phyloP scores from a whole-genome alignment of 2,888 invertebrate species.

The Meloe dianella region DNA sequence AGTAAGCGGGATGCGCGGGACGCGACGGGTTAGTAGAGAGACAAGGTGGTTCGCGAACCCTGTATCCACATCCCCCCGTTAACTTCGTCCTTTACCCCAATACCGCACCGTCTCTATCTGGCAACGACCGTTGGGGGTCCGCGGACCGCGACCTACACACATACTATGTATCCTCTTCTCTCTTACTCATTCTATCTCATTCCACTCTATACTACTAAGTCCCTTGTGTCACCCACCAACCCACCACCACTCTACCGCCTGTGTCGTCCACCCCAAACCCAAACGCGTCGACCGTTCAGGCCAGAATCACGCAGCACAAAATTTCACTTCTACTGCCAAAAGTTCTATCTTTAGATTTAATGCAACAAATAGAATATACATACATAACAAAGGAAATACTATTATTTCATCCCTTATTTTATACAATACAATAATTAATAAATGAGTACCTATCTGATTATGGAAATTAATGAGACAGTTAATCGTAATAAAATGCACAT shows the following conservation, averaged over 20 bases:
- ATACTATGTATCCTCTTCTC: conserved; percentile 3
- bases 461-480: too few relatives aligned
- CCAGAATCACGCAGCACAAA: conserved; percentile 41
- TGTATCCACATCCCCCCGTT: conserved; percentile 35
- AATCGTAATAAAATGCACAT: too few relatives aligned
- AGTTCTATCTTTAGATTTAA: background rate
- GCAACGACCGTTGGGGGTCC: conserved; percentile 39
- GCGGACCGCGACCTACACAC: conserved; percentile 51
- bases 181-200: background rate
- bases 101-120: conserved; percentile 22
- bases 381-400: background rate
- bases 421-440: too few relatives aligned
- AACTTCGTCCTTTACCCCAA: conserved; percentile 30
- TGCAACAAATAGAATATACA: background rate
- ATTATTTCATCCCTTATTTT: too few relatives aligned
- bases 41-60: conserved; percentile 49
- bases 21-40: conserved; percentile 27
- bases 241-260: conserved; percentile 34
- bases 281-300: conserved; percentile 34
- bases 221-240: conserved; percentile 36
- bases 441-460: too few relatives aligned
- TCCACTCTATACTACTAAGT: background rate
- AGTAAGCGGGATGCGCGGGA: conserved; percentile 38
- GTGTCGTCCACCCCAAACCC: conserved; percentile 44
- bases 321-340: conserved; percentile 16